Conservation (phyloP, 2,888 invertebrate species). For the Eremobia ochroleuca region DNA sequence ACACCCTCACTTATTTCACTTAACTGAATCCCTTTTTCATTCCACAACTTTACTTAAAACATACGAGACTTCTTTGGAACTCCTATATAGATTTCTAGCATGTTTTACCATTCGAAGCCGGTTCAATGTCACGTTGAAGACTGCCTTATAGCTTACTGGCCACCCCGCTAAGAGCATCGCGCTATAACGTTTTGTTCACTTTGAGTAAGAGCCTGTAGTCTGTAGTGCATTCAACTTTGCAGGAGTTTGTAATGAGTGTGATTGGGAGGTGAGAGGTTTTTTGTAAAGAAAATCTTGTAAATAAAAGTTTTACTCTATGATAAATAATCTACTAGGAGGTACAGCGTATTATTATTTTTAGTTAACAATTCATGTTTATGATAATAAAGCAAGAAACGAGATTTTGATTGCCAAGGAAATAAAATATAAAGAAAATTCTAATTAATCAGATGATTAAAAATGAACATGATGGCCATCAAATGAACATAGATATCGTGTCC, state of each 20-base stretch:
- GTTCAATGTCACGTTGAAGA: slow-evolving; percentile 72
- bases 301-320: neutral
- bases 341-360: neutral
- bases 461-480: too few species aligned
- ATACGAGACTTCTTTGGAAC: slow-evolving; percentile 2
- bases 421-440: too few species aligned
- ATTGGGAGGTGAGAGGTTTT: slow-evolving; percentile 15
- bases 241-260: slow-evolving; percentile 25
- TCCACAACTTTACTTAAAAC: neutral
- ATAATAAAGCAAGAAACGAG: neutral
- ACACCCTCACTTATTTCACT: neutral
- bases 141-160: slow-evolving; percentile 64
- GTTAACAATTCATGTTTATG: neutral
- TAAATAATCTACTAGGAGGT: neutral
- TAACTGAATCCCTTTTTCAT: neutral
- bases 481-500: too few species aligned
- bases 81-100: slow-evolving; percentile 14
- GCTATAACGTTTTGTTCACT: slow-evolving; percentile 75
- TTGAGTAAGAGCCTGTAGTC: slow-evolving; percentile 48
- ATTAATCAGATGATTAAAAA: too few species aligned
- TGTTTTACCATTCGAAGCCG: slow-evolving; percentile 31
- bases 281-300: neutral
- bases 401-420: too few species aligned
- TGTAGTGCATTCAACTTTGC: slow-evolving; percentile 53
- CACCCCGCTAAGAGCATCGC: slow-evolving; percentile 72